Base-by-base conservation (phyloP, 2,113 vertebrate species). In the Sinocyclocheilus grahami region DNA sequence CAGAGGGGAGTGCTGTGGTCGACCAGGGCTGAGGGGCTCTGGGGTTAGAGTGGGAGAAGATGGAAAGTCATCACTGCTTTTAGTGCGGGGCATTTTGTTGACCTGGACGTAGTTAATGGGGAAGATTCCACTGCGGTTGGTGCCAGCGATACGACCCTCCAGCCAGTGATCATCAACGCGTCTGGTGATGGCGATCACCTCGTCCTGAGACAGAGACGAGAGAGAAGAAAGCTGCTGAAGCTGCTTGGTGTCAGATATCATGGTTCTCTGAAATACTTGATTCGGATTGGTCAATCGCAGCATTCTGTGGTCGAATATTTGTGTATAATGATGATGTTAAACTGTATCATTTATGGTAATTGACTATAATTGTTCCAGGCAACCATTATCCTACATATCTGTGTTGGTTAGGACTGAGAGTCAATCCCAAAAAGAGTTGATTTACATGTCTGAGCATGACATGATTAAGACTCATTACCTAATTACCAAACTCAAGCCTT, bases 61-160 rank as follows among this genome's bases (percentile, higher is more conserved):
- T 16, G 93, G 89, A 82, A 86, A 92, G 74, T 95, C 94, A 2
- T 95, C 94, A 3, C 88, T 75, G 77, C 91, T 91, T 88, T 96
- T 97, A 69, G 96, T 92, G 85, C 96, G 94, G 1, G 97, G 97
- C 93, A 97, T 96, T 79, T 97, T 97, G 95, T 92, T 92, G 93
- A 99, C 96, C 94, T 98, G 97, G 39, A 99, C 97, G 0, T 98
- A 99, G 92, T 63, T 98, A 91, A 95, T 92, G 0, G 98, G 98
- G 90, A 99, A 98, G 94, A 99, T 98, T 86, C 97, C 98, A 37
- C 96, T 97, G 67, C 97, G 96, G 42, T 88, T 92, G 0, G 97
- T 98, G 92, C 97, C 98, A 0, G 97, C 90, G 94, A 98, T 96
- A 53, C 96, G 95, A 0, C 98, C 98, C 90, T 99, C 97, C 8